Evolutionary conservation across 2,113 vertebrate species (phyloP), one percentile per base, ranked within the genome.

Genomic region (Rutilus rutilus): DNA sequence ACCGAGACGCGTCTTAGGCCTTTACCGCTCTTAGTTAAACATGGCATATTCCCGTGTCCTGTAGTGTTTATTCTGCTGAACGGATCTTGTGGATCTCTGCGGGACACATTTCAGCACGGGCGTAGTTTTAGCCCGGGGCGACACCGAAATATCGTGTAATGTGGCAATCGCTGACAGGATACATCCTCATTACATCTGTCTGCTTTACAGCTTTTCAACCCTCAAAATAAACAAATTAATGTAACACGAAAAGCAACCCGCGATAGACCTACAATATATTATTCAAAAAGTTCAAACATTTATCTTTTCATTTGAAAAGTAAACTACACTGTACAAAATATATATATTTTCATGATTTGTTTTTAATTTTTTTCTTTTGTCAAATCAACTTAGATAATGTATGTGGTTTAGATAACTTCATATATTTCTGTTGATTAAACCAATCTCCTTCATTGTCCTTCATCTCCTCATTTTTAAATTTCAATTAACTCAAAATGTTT

Each of bases 141-240:
- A 90, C 90, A 91, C 89, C 47, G 91, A 90, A 92, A 89, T 91
- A 92, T 93, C 93, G 93, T 93, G 92, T 91, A 93, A 93, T 85
- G 90, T 89, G 88, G 89, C 92, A 92, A 92, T 92, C 90, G 90
- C 91, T 93, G 94, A 93, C 92, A 93, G 90, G 92, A 74, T 64
- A 78, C 88, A 91, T 92, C 87, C 89, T 93, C 89, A 92, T 92
- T 93, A 92, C 89, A 90, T 91, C 52, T 59, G 59, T 91, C 57
- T 77, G 59, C 50, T 86, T 47, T 39, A 84, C 87, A 88, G 85
- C 79, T 88, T 79, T 85, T 89, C 83, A 90, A 86, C 67, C 82
- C 88, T 89, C 85, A 65, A 65, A 14, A 47, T 76, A 87, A 90
- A 85, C 50, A 36, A 83, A 85, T 86, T 83, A 71, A 64, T 88